These are phyloP conservation scores for Dryobota labecula DNA, from an alignment of 2,888 invertebrate species.

Conservation along the genomic window DNA sequence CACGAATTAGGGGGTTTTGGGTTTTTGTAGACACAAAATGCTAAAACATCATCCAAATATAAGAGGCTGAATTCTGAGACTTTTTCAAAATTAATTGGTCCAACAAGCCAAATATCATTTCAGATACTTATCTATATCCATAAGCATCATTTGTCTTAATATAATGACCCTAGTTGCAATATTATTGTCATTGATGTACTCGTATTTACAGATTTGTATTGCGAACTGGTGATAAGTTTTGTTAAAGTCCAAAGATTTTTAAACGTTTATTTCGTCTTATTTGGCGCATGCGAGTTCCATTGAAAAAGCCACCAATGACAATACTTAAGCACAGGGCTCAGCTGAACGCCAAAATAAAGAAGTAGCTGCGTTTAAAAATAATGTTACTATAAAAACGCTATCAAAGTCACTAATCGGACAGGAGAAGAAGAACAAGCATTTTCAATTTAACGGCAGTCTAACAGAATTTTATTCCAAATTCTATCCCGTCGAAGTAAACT, in stretches of 20 bases:
- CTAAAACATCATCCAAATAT: background rate
- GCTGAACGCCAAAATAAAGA: background rate
- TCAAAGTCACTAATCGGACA: background rate
- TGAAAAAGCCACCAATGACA: too few species aligned
- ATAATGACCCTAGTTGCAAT: background rate
- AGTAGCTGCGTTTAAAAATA: background rate
- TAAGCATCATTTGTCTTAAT: background rate
- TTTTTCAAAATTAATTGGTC: background rate
- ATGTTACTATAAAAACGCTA: background rate
- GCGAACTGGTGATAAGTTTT: background rate
- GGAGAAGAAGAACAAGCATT: background rate
- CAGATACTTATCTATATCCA: background rate
- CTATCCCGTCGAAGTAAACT: constrained; percentile 1
- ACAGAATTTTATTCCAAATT: constrained; percentile 4
- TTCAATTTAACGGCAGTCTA: background rate
- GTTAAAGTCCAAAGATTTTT: background rate
- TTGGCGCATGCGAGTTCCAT: too few species aligned
- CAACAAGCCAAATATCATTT: background rate
- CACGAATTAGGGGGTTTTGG: background rate
- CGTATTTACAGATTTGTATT: background rate
- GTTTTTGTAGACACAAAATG: background rate
- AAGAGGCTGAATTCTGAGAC: background rate
- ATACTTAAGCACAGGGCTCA: too few species aligned
- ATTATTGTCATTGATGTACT: background rate
- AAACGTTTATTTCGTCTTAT: background rate